These are phyloP conservation scores for Elegia similella DNA, from an alignment of 2,888 invertebrate genomes.

Conservation along the genomic window DNA sequence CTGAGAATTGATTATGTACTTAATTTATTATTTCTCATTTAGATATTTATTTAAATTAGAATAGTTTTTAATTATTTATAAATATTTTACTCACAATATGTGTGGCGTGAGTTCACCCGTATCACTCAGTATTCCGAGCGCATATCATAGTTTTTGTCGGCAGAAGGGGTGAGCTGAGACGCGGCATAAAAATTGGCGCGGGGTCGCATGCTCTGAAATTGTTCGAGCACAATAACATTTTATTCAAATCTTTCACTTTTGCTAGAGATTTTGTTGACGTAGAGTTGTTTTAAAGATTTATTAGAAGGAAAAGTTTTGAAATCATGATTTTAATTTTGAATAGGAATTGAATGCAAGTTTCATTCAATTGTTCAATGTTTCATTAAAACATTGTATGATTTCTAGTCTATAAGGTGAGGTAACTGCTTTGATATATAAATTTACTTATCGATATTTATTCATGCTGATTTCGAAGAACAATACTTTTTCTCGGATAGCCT, in stretches of 20 bases:
- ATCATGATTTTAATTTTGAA: not conserved
- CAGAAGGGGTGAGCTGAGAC: constrained; percentile 4
- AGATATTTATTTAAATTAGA: no score
- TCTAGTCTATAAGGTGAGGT: no score
- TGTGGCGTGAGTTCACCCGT: not conserved
- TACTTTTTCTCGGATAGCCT: no score
- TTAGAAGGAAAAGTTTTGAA: not conserved
- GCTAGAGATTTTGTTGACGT: not conserved
- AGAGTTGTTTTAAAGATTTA: not conserved
- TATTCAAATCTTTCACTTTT: constrained; percentile 10
- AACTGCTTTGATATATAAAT: no score
- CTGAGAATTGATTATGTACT: no score
- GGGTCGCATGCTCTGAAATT: not conserved
- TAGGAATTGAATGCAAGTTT: no score
- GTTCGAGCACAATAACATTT: not conserved
- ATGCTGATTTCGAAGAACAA: no score
- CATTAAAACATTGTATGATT: no score
- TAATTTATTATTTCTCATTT: no score
- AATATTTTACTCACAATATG: not conserved
- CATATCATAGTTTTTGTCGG: constrained; percentile 10
- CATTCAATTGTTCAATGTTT: no score
- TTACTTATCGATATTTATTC: no score
- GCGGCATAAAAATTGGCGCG: not conserved
- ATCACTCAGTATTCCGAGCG: constrained; percentile 2
- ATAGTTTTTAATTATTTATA: no score